These are phyloP conservation scores for Meriones psammophilus DNA, from an alignment of 2,797 vertebrate species.

Conservation along the genomic window DNA sequence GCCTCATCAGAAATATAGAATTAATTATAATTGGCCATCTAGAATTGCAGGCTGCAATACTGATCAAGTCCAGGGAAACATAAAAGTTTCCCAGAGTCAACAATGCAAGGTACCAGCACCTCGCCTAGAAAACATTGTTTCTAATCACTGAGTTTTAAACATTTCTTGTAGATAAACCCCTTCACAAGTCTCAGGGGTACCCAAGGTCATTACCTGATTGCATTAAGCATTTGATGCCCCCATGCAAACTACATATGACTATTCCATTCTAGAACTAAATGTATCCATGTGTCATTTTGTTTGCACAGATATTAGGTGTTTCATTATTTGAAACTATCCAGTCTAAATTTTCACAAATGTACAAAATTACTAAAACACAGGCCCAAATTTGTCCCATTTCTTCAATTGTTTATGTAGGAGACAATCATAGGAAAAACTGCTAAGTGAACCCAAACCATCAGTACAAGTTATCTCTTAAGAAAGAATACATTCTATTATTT, in stretches of 20 bases:
- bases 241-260: not conserved
- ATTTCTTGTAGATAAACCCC: not conserved
- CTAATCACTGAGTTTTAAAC: not conserved
- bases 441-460: not conserved
- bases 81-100: not conserved
- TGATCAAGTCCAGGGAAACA: not conserved
- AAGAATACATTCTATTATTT: not conserved
- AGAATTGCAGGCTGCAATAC: not conserved
- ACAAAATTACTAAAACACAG: not conserved
- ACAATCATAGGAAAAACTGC: not conserved
- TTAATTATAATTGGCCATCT: not conserved
- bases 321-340: not conserved
- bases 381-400: not conserved
- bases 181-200: not conserved
- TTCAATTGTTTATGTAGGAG: not conserved
- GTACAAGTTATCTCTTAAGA: not conserved
- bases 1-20: not conserved
- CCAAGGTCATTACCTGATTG: not conserved
- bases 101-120: not conserved
- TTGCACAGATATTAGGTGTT: not conserved
- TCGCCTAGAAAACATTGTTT: not conserved
- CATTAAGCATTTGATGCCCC: not conserved
- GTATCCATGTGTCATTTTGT: not conserved
- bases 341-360: not conserved
- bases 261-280: not conserved